A percentile compares a stretch with the other conserved stretches of the same genome.
Conservation (phyloP, 2,113 vertebrate species). For the Ellobius talpinus region DNA sequence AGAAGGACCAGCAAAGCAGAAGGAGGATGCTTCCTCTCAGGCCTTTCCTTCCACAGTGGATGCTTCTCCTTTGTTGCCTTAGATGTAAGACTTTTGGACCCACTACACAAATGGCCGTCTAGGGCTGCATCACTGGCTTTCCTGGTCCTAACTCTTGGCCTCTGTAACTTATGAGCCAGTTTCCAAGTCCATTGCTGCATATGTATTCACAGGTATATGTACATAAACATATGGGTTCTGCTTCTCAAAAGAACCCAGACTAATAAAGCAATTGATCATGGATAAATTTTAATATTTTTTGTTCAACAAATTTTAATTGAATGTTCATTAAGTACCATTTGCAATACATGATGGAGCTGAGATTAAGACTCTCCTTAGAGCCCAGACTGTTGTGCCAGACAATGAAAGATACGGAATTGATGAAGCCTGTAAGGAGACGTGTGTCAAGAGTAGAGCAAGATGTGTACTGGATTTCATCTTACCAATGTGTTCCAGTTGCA, state of each 20-base stretch:
- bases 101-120: too few relatives aligned
- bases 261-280: neutral
- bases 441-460: neutral
- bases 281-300: neutral
- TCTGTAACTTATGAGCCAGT: neutral
- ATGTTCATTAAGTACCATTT: neutral
- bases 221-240: neutral
- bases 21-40: neutral
- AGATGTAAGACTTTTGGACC: neutral
- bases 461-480: neutral
- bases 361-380: neutral
- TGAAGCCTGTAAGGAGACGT: neutral
- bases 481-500: neutral
- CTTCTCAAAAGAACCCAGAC: neutral
- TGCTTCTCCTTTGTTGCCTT: neutral
- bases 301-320: neutral
- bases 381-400: neutral
- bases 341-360: neutral
- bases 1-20: neutral
- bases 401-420: neutral
- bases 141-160: neutral
- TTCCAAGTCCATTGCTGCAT: neutral
- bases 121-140: neutral
- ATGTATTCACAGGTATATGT: neutral
- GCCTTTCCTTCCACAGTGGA: neutral